A percentile compares a stretch with the other conserved stretches of the same genome.
These are phyloP conservation scores for Lacerta viridis DNA, from an alignment of 2,797 vertebrate genomes.

Conservation along the genomic window DNA sequence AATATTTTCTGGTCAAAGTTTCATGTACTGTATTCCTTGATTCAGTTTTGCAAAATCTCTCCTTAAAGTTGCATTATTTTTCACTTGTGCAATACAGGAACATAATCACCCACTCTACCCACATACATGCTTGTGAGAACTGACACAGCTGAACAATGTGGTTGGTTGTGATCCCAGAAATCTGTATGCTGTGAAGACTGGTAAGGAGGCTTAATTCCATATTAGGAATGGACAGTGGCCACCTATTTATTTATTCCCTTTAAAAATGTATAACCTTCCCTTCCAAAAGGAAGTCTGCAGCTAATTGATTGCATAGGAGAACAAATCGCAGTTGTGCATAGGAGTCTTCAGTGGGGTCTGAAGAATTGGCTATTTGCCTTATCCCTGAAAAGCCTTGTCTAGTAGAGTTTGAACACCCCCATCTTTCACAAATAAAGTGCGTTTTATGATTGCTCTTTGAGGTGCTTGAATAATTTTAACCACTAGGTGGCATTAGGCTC, in stretches of 20 bases:
- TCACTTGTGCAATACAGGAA: background rate
- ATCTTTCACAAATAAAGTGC: background rate
- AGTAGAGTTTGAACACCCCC: too few species aligned
- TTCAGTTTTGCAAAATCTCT: background rate
- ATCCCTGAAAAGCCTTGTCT: background rate
- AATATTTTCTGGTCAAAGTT: background rate
- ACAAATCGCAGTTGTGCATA: background rate
- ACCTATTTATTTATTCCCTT: background rate
- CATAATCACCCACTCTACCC: background rate
- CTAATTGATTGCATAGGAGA: background rate
- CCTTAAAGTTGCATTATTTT: conserved; percentile 1
- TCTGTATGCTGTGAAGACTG: background rate
- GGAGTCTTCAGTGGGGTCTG: background rate
- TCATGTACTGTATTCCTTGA: background rate
- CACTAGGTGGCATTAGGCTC: conserved; percentile 28
- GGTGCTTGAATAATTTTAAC: background rate
- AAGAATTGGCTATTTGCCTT: background rate
- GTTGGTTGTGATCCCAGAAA: background rate
- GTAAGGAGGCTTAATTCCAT: background rate
- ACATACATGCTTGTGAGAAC: background rate
- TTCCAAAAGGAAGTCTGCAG: background rate
- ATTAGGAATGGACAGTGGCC: background rate
- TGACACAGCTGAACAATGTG: background rate
- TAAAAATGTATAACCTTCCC: background rate
- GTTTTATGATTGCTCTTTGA: background rate